Evolutionary conservation across 1,140 invertebrate genomes (phyloP).

Genomic region (Bombus superbus): DNA sequence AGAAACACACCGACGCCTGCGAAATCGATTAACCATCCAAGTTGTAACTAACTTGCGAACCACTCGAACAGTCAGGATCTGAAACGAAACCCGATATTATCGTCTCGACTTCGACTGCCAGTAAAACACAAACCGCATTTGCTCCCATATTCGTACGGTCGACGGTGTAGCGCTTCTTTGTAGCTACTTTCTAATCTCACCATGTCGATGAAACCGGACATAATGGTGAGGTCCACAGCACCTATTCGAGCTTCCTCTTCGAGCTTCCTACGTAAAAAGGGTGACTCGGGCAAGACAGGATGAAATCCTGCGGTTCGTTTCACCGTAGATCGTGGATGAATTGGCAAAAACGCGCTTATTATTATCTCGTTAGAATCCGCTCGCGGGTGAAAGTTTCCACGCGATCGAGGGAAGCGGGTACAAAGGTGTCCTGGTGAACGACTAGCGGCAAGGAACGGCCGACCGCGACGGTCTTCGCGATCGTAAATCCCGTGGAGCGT

Average conservation of each 20-base stretch:
- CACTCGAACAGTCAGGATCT: no score
- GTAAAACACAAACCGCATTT: neutral
- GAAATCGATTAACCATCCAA: neutral
- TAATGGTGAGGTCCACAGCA: neutral
- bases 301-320: neutral
- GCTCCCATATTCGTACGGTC: neutral
- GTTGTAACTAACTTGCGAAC: no score
- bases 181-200: slow-evolving; percentile 23
- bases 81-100: neutral
- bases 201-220: neutral
- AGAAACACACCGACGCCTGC: no score
- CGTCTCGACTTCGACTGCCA: neutral
- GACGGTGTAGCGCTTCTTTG: neutral
- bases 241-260: neutral
- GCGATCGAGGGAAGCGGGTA: neutral
- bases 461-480: slow-evolving; percentile 7
- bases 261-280: neutral
- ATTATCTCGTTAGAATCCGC: slow-evolving; percentile 43
- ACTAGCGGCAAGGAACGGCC: slow-evolving; percentile 2
- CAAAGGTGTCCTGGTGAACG: slow-evolving; percentile 31
- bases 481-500: slow-evolving; percentile 59
- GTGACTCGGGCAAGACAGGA: neutral
- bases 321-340: neutral
- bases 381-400: slow-evolving; percentile 48
- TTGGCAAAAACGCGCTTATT: neutral